Evolutionary conservation across 2,888 invertebrate species (phyloP).

Genomic region (Xestia ashworthii): DNA sequence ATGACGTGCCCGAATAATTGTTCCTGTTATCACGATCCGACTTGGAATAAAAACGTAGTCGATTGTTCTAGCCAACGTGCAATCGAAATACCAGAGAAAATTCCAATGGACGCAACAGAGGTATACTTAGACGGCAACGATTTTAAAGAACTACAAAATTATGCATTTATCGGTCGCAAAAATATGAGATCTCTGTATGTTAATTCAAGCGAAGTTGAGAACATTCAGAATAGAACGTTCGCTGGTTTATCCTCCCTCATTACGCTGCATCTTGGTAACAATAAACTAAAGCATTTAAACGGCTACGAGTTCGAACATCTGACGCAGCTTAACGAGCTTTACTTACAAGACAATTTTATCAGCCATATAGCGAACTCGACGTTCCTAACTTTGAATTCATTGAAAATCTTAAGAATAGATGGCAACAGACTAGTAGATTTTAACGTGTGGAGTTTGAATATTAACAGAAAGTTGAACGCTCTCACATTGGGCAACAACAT

Average conservation of each 20-base stretch:
- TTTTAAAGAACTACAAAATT: slow-evolving; percentile 95
- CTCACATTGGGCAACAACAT: slow-evolving; percentile 95
- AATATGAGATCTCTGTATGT: slow-evolving; percentile 96
- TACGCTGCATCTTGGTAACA: slow-evolving; percentile 96
- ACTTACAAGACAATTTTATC: slow-evolving; percentile 96
- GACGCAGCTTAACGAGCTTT: slow-evolving; percentile 94
- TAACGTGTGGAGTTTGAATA: slow-evolving; percentile 93
- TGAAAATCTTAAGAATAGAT: slow-evolving; percentile 95
- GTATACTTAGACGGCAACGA: slow-evolving; percentile 98
- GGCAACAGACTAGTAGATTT: slow-evolving; percentile 95
- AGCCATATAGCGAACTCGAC: slow-evolving; percentile 94
- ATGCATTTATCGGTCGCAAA: slow-evolving; percentile 97
- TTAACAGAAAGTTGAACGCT: slow-evolving; percentile 92
- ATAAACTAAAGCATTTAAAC: slow-evolving; percentile 94
- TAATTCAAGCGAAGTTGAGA: slow-evolving; percentile 95
- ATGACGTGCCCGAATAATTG: slow-evolving; percentile 98
- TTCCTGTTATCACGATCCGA: slow-evolving; percentile 98
- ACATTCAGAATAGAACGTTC: slow-evolving; percentile 97
- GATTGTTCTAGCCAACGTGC: slow-evolving; percentile 96
- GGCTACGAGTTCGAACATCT: slow-evolving; percentile 97
- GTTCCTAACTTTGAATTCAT: slow-evolving; percentile 93
- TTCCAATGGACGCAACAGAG: slow-evolving; percentile 98
- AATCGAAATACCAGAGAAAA: slow-evolving; percentile 94
- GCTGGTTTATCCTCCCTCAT: slow-evolving; percentile 95
- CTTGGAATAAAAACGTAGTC: slow-evolving; percentile 97